phyloP scores from a whole-genome alignment of 2,888 invertebrate genomes.

The Atethmia centrago region DNA sequence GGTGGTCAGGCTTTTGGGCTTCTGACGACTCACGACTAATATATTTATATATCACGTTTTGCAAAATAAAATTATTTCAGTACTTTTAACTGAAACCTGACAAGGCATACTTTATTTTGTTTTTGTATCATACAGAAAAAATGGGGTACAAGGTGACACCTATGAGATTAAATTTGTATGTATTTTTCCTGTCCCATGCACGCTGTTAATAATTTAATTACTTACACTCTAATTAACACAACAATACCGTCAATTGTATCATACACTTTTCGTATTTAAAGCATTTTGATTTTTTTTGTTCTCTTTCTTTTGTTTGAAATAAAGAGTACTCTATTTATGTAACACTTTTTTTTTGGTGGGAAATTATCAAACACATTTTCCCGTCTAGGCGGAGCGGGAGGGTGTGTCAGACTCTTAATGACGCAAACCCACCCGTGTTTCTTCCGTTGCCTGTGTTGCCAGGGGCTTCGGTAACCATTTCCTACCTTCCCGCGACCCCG shows the following conservation, averaged over 20 bases:
- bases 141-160: background rate
- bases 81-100: background rate
- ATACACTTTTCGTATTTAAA: background rate
- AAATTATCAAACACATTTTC: no score
- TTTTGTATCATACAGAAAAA: background rate
- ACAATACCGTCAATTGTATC: no score
- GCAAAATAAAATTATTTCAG: background rate
- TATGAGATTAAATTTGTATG: background rate
- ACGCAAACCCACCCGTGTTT: no score
- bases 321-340: constrained; percentile 3
- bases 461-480: no score
- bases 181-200: background rate
- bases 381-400: no score
- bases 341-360: no score
- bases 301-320: background rate
- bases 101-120: background rate
- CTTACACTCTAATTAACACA: background rate
- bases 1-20: no score
- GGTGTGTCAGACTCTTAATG: no score
- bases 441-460: no score
- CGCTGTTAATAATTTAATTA: background rate
- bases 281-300: background rate
- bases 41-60: constrained; percentile 8
- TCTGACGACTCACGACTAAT: no score
- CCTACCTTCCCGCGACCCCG: no score